A percentile compares a stretch with the other conserved stretches of the same genome.
Conservation (phyloP, 2,888 invertebrate species). For the Choreutis nemorana region DNA sequence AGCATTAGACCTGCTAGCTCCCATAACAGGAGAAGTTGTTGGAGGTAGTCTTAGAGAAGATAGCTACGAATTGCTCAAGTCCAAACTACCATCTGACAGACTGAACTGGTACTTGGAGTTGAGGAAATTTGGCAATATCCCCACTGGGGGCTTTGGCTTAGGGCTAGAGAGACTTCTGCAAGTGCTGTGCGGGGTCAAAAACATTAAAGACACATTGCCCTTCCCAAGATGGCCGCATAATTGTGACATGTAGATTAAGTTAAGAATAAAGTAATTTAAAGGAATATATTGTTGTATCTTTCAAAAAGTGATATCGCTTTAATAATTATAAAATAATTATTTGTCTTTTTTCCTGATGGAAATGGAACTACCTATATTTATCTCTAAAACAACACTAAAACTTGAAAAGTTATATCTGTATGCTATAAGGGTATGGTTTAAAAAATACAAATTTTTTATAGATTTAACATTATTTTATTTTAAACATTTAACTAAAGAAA, state of each 20-base stretch:
- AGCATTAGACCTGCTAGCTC: constrained; percentile 88
- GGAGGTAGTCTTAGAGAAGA: constrained; percentile 96
- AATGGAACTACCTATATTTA: too few relatives aligned
- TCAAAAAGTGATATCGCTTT: too few relatives aligned
- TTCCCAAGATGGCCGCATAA: constrained; percentile 96
- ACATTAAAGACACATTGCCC: constrained; percentile 93
- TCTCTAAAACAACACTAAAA: too few relatives aligned
- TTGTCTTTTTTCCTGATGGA: too few relatives aligned
- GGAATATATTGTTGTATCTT: too few relatives aligned
- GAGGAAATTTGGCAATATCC: constrained; percentile 86
- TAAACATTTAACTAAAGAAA: constrained; percentile 9
- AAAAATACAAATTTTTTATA: constrained; percentile 5
- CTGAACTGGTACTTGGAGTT: constrained; percentile 91
- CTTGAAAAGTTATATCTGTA: constrained; percentile 7
- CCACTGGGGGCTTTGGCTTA: constrained; percentile 95
- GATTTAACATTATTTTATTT: constrained; percentile 5
- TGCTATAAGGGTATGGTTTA: constrained; percentile 2
- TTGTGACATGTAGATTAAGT: constrained; percentile 69
- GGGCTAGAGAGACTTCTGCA: constrained; percentile 94
- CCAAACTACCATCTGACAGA: constrained; percentile 66
- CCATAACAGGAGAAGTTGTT: constrained; percentile 90
- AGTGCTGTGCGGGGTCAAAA: constrained; percentile 79
- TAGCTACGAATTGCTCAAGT: constrained; percentile 68
- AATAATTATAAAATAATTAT: too few relatives aligned
- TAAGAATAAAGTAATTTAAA: too few relatives aligned